Base-by-base conservation (phyloP, 2,888 invertebrate species). In the Polylopha cassiicola region DNA sequence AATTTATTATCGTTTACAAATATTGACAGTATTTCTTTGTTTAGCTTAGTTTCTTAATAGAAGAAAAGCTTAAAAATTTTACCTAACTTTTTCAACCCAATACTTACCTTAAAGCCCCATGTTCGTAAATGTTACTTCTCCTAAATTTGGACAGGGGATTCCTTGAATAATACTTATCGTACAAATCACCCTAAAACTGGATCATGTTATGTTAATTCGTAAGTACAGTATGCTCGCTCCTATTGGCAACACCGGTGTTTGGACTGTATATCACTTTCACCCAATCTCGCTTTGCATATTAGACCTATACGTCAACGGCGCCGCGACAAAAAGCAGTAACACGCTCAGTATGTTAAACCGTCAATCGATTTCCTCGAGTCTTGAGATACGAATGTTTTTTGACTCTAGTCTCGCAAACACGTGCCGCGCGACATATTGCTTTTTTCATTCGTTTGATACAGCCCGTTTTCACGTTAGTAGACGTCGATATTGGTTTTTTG, bases 381-480 rank as follows among this genome's bases (percentile, higher is more conserved):
- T 61, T 65, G 70, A 65, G 65, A 62, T 55, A 53, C 53, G 58
- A 61, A 61, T 68, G 64, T 70, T 73, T 74, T 61, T 75, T 71
- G 73, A 71, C 67, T 58, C 54, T 48, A 61, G 61, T 65, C 65
- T 65, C 59, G 62, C 74, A 73, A 77, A 77, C 76, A 77, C 61
- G 64, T 70, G 72, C 58, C 55, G 44, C 50, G 55, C 56, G 65
- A 72, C 68, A 73, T 80, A 80, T 80, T 80, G 75, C 71, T 73
- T 76, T 74, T 75, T 73, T 74, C 69, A 67, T 67, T 67, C 69
- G 65, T 67, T 74, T 70, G 67, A 61, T 73, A 64, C 66, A 61
- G 61, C 58, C 53, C 48, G 65, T 72, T 70, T 69, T 74, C 66
- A 58, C 64, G 67, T 71, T 70, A 55, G 58, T 58, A 64, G 62